phyloP scores from a whole-genome alignment of 2,888 invertebrate genomes.

The Pseudococcus longispinus region DNA sequence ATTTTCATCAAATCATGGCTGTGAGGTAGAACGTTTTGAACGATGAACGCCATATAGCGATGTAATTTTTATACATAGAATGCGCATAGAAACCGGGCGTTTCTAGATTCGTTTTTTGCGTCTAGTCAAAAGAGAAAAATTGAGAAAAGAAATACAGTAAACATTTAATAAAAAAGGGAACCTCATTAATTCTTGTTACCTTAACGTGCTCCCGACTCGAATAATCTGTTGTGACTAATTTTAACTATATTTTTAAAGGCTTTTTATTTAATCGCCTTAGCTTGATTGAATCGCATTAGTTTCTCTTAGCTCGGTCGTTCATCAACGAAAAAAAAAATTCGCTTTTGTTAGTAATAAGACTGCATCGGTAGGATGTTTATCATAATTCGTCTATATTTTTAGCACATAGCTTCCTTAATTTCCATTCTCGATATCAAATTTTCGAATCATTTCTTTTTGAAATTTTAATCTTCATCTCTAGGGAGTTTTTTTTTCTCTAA shows the following conservation, averaged over 20 bases:
- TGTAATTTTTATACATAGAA: slow-evolving; percentile 8
- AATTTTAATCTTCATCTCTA: background rate
- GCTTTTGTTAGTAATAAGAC: background rate
- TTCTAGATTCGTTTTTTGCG: slow-evolving; percentile 24
- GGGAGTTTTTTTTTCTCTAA: background rate
- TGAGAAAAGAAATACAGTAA: background rate
- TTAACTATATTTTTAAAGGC: slow-evolving; percentile 23
- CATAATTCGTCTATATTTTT: background rate
- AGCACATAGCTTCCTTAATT: background rate
- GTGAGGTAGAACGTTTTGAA: slow-evolving; percentile 4
- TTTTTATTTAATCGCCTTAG: slow-evolving; percentile 19
- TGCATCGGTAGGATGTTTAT: background rate
- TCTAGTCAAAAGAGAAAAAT: background rate
- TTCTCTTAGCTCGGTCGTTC: slow-evolving; percentile 2
- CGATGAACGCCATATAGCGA: background rate
- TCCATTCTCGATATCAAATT: slow-evolving; percentile 19
- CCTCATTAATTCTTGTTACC: slow-evolving; percentile 35
- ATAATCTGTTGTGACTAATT: slow-evolving; percentile 33
- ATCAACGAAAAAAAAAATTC: slow-evolving; percentile 16
- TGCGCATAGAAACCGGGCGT: background rate
- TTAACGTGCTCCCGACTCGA: slow-evolving; percentile 28
- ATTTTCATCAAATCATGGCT: slow-evolving; percentile 30
- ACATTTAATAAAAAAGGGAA: background rate
- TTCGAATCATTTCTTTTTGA: background rate
- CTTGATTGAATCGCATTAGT: slow-evolving; percentile 2